Conservation (phyloP, 1,140 invertebrate species). For the Procambarus virginalis region DNA sequence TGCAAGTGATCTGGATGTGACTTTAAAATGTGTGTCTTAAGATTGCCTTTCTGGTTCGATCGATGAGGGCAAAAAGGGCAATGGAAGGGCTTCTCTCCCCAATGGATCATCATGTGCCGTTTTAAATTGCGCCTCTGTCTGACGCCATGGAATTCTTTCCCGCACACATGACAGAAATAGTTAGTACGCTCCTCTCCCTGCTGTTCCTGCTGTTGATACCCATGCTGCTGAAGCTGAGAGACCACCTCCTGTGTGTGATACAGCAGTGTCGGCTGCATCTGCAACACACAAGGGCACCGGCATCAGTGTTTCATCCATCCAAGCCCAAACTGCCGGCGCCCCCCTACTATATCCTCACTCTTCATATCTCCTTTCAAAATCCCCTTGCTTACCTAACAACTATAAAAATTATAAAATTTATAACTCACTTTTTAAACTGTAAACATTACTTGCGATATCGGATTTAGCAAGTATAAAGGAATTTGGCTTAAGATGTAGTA, state of each 20-base stretch:
- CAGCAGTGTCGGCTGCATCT: conserved; percentile 58
- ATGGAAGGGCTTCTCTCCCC: conserved; percentile 90
- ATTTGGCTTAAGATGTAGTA: not conserved
- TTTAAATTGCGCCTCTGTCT: conserved; percentile 68
- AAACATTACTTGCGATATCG: not conserved
- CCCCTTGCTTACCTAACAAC: conserved; percentile 11
- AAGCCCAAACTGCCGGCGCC: conserved; percentile 29
- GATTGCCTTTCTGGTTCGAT: conserved; percentile 85
- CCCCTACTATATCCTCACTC: not conserved
- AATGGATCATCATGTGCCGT: conserved; percentile 77
- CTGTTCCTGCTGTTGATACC: conserved; percentile 28
- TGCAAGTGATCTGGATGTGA: conserved; percentile 81
- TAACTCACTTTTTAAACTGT: not conserved
- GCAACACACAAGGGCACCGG: conserved; percentile 65
- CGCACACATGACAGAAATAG: conserved; percentile 63
- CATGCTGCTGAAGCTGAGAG: conserved; percentile 41
- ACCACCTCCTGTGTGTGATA: conserved; percentile 57
- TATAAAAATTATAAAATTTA: not conserved
- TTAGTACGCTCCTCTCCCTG: conserved; percentile 20
- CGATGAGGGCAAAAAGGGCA: conserved; percentile 82
- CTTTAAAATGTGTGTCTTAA: conserved; percentile 81
- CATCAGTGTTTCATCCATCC: conserved; percentile 49
- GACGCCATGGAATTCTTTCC: conserved; percentile 63
- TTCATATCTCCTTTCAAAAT: not conserved
- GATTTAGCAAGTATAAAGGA: not conserved